A percentile compares a stretch with the other conserved stretches of the same genome.
Evolutionary conservation across 2,888 invertebrate species (phyloP).

Genomic region (Sarcophaga rosellei): DNA sequence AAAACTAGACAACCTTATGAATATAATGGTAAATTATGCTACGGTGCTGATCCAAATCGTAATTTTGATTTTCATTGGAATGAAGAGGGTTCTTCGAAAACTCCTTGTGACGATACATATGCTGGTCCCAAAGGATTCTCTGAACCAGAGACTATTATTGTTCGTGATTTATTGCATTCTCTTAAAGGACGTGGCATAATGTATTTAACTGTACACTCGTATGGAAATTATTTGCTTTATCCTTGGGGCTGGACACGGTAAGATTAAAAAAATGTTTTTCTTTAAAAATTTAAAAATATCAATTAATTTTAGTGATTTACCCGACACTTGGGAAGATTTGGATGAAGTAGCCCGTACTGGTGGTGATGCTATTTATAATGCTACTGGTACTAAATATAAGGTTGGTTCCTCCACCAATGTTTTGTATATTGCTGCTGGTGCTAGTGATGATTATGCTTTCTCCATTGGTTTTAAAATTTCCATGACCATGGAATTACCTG

Average conservation of each 20-base stretch:
- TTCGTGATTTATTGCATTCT: constrained; percentile 83
- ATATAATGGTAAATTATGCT: constrained; percentile 80
- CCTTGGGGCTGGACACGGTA: constrained; percentile 86
- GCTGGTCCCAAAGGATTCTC: constrained; percentile 85
- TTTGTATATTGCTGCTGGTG: constrained; percentile 83
- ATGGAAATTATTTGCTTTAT: constrained; percentile 86
- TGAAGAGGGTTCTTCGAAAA: constrained; percentile 80
- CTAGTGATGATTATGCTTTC: constrained; percentile 86
- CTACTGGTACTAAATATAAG: constrained; percentile 77
- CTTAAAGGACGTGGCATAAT: constrained; percentile 82
- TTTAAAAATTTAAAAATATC: constrained; percentile 12
- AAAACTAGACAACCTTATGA: constrained; percentile 84
- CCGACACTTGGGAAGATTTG: constrained; percentile 80
- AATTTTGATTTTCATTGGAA: constrained; percentile 89
- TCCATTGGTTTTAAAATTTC: constrained; percentile 65
- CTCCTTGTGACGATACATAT: constrained; percentile 84
- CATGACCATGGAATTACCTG: no score
- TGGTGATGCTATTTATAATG: constrained; percentile 77
- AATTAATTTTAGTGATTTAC: constrained; percentile 75
- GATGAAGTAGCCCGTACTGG: constrained; percentile 78
- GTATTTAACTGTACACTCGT: constrained; percentile 89
- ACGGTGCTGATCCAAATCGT: constrained; percentile 89
- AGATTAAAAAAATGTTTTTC: constrained; percentile 19
- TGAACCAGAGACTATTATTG: constrained; percentile 85
- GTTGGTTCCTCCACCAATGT: constrained; percentile 82